A percentile compares a stretch with the other conserved stretches of the same genome.
Conservation (phyloP, 2,888 invertebrate genomes). For the Vannuccia rotundouncinata region DNA sequence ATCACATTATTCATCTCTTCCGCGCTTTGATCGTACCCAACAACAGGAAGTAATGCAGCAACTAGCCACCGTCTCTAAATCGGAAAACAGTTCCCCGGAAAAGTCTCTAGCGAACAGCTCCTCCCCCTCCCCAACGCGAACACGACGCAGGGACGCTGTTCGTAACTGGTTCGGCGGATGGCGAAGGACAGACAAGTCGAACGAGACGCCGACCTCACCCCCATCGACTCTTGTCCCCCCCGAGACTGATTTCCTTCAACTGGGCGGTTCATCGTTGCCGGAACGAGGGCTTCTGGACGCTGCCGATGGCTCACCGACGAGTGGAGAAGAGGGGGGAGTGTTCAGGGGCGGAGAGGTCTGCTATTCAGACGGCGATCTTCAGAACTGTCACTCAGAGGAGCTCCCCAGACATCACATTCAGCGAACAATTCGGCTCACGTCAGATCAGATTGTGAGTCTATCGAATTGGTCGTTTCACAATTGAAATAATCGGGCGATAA, state of each 20-base stretch:
- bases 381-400: background rate
- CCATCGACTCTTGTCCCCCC: background rate
- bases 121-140: no score
- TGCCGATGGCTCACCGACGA: background rate
- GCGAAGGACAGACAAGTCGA: background rate
- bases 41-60: background rate
- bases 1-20: no score
- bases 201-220: background rate
- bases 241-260: no score
- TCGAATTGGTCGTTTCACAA: no score
- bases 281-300: background rate
- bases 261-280: background rate
- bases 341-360: background rate
- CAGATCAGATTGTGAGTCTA: conserved; percentile 1
- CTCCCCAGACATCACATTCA: background rate
- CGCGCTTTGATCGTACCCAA: no score
- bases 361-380: background rate
- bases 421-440: background rate
- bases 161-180: background rate
- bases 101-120: background rate
- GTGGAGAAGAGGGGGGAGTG: background rate
- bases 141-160: background rate
- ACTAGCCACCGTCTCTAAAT: background rate
- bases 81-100: background rate
- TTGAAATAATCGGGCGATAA: no score